Evolutionary conservation across 2,113 vertebrate species (phyloP).

Genomic region (Connochaetes taurinus): DNA sequence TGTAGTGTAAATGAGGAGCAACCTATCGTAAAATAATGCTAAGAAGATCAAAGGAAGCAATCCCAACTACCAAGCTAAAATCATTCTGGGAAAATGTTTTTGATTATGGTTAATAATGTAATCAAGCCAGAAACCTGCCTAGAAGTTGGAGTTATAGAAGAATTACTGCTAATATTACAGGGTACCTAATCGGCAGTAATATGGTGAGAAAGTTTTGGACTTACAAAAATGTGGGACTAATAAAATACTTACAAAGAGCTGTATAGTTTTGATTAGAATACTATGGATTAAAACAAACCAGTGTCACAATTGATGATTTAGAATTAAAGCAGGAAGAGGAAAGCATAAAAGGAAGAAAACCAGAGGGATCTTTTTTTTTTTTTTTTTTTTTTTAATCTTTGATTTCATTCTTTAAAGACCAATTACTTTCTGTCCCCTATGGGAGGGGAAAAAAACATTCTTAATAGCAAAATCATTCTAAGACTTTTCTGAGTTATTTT

Average conservation of each 20-base stretch:
- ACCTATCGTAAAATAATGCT: constrained; percentile 81
- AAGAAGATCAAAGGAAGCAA: constrained; percentile 84
- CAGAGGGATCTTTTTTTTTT: constrained; percentile 72
- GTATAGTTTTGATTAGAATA: constrained; percentile 75
- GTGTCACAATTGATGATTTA: constrained; percentile 57
- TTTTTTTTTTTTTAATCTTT: constrained; percentile 71
- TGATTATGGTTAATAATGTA: constrained; percentile 88
- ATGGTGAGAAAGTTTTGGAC: constrained; percentile 63
- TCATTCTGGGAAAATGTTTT: constrained; percentile 84
- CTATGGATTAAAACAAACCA: constrained; percentile 55
- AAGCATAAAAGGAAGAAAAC: constrained; percentile 65
- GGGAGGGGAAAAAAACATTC: constrained; percentile 77
- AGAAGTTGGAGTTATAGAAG: constrained; percentile 76
- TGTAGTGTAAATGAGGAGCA: constrained; percentile 86
- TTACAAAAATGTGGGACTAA: constrained; percentile 65
- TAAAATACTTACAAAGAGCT: constrained; percentile 77
- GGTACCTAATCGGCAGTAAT: constrained; percentile 64
- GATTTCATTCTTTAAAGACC: constrained; percentile 86
- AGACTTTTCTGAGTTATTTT: constrained; percentile 86
- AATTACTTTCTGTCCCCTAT: constrained; percentile 84
- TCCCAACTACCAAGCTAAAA: constrained; percentile 81
- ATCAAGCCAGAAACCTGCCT: constrained; percentile 82
- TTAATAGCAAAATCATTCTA: constrained; percentile 86
- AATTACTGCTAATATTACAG: constrained; percentile 70
- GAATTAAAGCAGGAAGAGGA: constrained; percentile 37